phyloP scores from a whole-genome alignment of 1,140 invertebrate genomes.

The Zelostemma sp. region DNA sequence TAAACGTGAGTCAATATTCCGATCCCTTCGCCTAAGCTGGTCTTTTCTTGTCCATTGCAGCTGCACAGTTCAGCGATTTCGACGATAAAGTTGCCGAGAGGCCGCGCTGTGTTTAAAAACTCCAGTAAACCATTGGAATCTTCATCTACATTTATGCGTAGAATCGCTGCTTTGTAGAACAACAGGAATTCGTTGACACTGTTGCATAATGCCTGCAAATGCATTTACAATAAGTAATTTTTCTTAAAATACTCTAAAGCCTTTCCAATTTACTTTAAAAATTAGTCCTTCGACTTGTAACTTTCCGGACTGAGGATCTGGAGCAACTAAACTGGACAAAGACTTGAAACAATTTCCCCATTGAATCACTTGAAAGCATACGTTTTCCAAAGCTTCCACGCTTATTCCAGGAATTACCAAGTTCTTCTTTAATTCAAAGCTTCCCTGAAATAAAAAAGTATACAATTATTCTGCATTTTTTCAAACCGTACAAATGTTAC shows the following conservation, averaged over 20 bases:
- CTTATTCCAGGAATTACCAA: conserved; percentile 52
- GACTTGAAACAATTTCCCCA: conserved; percentile 64
- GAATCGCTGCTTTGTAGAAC: conserved; percentile 70
- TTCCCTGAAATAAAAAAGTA: conserved; percentile 42
- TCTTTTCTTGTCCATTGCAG: conserved; percentile 62
- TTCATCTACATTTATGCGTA: conserved; percentile 66
- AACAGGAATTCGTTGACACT: conserved; percentile 72
- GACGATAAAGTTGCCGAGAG: conserved; percentile 69
- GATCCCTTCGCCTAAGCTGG: conserved; percentile 65
- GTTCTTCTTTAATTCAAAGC: conserved; percentile 55
- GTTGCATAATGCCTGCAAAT: conserved; percentile 70
- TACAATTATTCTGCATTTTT: no score
- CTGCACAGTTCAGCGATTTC: conserved; percentile 73
- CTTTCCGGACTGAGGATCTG: conserved; percentile 43
- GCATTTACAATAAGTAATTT: no score
- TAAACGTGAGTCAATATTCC: conserved; percentile 74
- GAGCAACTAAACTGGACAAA: conserved; percentile 46
- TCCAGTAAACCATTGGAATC: conserved; percentile 67
- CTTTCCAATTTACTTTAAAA: conserved; percentile 52
- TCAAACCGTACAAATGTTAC: no score
- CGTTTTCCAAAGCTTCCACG: conserved; percentile 48
- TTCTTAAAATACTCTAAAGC: conserved; percentile 3
- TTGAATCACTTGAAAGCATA: conserved; percentile 50
- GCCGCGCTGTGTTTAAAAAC: conserved; percentile 67
- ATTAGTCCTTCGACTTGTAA: conserved; percentile 60